Evolutionary conservation across 2,888 invertebrate species (phyloP).

Genomic region (Mesorhabditis sp.): DNA sequence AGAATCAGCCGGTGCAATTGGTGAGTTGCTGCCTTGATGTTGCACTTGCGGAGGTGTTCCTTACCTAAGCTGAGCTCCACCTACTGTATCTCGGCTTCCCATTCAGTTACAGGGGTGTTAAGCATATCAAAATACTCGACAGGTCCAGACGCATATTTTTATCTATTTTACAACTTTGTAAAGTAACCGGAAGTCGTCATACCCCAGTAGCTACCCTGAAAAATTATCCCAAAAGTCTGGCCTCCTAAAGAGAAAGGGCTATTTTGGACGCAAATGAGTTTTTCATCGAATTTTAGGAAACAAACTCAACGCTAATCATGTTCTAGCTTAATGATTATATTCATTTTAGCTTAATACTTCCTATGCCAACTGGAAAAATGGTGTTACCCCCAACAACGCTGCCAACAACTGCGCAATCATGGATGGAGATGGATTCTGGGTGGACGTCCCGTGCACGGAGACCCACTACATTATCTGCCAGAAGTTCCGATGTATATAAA

Average conservation of each 20-base stretch:
- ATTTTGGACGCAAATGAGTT: no score
- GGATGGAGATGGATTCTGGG: constrained; percentile 30
- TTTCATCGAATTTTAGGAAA: background rate
- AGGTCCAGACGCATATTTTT: no score
- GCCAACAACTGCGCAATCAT: constrained; percentile 31
- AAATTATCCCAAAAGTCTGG: no score
- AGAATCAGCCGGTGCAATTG: constrained; percentile 12
- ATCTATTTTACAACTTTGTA: no score
- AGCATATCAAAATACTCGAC: no score
- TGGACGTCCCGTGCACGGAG: constrained; percentile 20
- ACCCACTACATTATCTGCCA: constrained; percentile 28
- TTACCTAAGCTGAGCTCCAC: no score
- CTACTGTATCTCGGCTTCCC: no score
- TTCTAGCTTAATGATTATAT: background rate
- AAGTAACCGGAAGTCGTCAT: no score
- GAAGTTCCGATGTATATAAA: constrained; percentile 33
- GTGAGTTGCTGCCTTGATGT: background rate
- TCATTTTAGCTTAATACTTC: constrained; percentile 2
- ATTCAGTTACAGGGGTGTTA: no score
- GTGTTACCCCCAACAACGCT: constrained; percentile 22
- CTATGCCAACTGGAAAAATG: constrained; percentile 32
- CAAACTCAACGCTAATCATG: background rate
- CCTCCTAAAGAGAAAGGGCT: no score
- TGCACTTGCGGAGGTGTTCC: no score
- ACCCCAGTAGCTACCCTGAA: no score